Percentiles rank a stretch among this genome's conserved stretches.
Evolutionary conservation across 2,888 invertebrate genomes (phyloP).

Genomic region (Buathra laborator): DNA sequence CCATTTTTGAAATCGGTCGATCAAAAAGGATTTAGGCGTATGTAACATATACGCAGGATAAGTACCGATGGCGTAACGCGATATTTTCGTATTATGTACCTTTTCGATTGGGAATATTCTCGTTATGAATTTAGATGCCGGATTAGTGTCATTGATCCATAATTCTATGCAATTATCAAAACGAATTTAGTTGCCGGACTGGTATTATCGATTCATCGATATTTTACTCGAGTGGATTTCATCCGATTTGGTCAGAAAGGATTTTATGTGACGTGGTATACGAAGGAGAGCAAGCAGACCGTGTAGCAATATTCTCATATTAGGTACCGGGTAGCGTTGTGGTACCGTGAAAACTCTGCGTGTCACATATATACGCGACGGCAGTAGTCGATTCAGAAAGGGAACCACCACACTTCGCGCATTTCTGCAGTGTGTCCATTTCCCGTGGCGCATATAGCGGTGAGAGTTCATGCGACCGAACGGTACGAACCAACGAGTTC

Average conservation of each 20-base stretch:
- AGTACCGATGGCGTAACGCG: no score
- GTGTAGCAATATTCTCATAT: constrained; percentile 44
- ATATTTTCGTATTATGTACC: no score
- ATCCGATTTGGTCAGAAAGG: not conserved
- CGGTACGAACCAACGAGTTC: constrained; percentile 10
- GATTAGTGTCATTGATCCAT: not conserved
- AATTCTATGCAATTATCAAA: no score
- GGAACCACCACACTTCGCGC: not conserved
- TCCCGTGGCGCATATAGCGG: not conserved
- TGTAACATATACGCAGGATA: no score
- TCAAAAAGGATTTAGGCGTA: no score
- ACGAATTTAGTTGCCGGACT: no score
- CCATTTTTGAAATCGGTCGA: no score
- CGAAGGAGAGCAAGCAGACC: not conserved
- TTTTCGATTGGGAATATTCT: no score
- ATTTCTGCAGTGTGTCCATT: constrained; percentile 2
- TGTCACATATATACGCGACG: not conserved
- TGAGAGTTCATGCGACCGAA: not conserved
- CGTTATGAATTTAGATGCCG: no score
- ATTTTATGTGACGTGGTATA: not conserved
- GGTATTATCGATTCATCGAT: not conserved
- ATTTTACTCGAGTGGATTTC: not conserved
- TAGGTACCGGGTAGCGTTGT: not conserved
- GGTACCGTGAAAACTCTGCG: not conserved
- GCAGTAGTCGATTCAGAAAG: not conserved